Conservation (phyloP, 2,113 vertebrate genomes). For the Crotophaga sulcirostris region DNA sequence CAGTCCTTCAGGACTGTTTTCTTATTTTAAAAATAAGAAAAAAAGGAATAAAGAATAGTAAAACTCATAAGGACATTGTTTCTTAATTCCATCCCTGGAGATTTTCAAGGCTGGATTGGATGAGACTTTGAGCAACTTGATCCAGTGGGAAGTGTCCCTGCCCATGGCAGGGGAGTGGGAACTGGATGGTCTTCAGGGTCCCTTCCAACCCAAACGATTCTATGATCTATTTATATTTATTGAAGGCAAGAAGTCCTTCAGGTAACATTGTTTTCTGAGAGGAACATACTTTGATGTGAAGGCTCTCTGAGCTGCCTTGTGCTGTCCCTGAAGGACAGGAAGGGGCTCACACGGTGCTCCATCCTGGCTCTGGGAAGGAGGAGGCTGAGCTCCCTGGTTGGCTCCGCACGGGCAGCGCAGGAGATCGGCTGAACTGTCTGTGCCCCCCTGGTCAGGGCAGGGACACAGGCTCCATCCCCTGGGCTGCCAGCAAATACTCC, state of each 20-base stretch:
- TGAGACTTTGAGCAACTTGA: too few species aligned
- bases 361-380: not conserved
- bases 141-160: too few species aligned
- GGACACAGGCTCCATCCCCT: not conserved
- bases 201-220: too few species aligned
- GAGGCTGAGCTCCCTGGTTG: not conserved
- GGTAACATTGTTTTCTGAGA: not conserved
- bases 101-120: too few species aligned
- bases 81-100: too few species aligned
- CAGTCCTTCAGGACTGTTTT: not conserved
- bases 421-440: rapidly evolving
- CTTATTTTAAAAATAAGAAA: not conserved
- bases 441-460: not conserved
- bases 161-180: too few species aligned
- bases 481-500: not conserved
- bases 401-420: not conserved
- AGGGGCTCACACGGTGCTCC: too few species aligned
- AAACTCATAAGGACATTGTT: not conserved
- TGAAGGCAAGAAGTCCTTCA: not conserved
- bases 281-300: not conserved
- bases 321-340: not conserved
- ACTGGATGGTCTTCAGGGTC: too few species aligned
- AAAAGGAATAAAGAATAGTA: not conserved
- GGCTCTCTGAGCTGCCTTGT: not conserved
- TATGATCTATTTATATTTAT: not conserved